These are phyloP conservation scores for Pyxicephalus adspersus DNA, from an alignment of 2,113 vertebrate genomes.

Conservation along the genomic window DNA sequence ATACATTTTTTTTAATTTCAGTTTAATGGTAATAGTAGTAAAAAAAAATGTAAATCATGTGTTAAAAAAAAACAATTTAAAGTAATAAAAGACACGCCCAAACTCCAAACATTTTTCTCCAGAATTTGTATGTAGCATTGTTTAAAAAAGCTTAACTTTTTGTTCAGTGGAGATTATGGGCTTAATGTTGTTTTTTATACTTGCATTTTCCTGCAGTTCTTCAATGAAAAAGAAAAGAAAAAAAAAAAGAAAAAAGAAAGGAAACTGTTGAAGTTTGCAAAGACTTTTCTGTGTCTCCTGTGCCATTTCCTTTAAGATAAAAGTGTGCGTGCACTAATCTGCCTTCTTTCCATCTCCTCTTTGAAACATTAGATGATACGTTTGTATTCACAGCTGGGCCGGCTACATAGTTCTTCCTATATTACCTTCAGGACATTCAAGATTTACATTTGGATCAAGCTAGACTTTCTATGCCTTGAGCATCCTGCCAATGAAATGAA, in stretches of 20 bases:
- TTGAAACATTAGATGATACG: constrained; percentile 41
- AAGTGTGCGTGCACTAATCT: constrained; percentile 34
- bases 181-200: no score
- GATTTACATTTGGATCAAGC: constrained; percentile 53
- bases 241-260: not conserved
- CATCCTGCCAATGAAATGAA: constrained; percentile 44
- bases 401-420: constrained; percentile 36
- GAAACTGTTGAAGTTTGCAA: not conserved
- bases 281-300: constrained; percentile 1
- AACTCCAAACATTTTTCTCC: no score
- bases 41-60: no score
- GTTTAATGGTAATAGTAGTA: no score
- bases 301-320: constrained; percentile 42
- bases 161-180: no score
- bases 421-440: constrained; percentile 49
- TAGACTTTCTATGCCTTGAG: constrained; percentile 43
- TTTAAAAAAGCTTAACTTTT: no score
- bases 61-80: no score
- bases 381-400: constrained; percentile 52
- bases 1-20: no score
- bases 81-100: no score
- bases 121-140: no score
- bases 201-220: no score
- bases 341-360: constrained; percentile 32
- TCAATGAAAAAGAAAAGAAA: no score